Base-by-base conservation (phyloP, 1,140 invertebrate species). In the Drosophila pruinosa region DNA sequence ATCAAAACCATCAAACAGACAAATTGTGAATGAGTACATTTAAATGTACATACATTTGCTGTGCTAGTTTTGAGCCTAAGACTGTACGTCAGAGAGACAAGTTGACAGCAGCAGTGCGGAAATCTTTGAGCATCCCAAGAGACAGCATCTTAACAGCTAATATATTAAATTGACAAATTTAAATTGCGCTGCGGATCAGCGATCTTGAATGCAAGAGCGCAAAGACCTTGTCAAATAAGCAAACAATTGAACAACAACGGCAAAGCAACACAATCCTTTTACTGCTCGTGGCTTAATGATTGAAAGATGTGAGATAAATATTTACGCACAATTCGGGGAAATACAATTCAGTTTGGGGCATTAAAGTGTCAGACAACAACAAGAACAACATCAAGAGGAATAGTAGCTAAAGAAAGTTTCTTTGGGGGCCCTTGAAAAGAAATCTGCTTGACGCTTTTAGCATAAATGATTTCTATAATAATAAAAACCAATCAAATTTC, bases 241-340 rank as follows among this genome's bases (percentile, higher is more conserved):
- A 12, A 6, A 5, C 10, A 68, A 56, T 19, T 48, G 14, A 58
- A 54, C 26, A 57, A 58, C 43, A 54, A 54, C 50, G 53, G 70
- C 38, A 34, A 54, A 17, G 24, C 41, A 47, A 38, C 53, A 10
- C 50, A 65, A 65, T 54, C 62, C 62, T 65, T 65, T 65, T 41
- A 47, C 53, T 58, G 54, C 50, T 67, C 43, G 43, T 59, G 57
- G 71, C 24, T 47, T 50, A 71, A 34, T 81, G 78, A 81, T 81
- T 81, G 78, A 81, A 82, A 50, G 64, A 74, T 73, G 36, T 63
- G 17, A 69, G 48, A 81, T 82, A 81, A 81, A 81, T 81, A 81
- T 81, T 81, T 81, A 81, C 77, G 68, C 73, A 81, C 58, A 43
- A 36, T 81, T 81, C 72, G 63, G 19, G 73, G 78, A 81, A 81